Evolutionary conservation across 2,888 invertebrate species (phyloP).

Genomic region (Tromatobia lineatoria): DNA sequence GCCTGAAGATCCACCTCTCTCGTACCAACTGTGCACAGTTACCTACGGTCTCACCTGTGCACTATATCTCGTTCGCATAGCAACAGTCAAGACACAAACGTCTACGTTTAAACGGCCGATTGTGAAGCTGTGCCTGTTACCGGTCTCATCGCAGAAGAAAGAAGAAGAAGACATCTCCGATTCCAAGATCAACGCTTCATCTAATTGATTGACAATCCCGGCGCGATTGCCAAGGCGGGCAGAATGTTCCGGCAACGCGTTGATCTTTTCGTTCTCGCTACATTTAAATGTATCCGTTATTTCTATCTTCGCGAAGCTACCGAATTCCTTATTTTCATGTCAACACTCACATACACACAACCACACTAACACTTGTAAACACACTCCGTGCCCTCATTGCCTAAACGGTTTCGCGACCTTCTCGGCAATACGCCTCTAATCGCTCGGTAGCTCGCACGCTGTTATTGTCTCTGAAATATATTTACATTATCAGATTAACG

Average conservation of each 20-base stretch:
- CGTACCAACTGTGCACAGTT: constrained; percentile 13
- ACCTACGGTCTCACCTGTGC: neutral
- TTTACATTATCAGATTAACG: neutral
- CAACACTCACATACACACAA: neutral
- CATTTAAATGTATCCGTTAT: neutral
- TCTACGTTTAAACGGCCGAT: too few species aligned
- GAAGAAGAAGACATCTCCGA: constrained; percentile 1
- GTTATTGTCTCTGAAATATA: neutral
- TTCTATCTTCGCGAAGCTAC: neutral
- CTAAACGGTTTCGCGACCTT: neutral
- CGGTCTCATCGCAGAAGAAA: too few species aligned
- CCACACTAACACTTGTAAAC: neutral
- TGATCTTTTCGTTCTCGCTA: neutral
- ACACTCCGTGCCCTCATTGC: neutral
- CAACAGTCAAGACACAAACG: too few species aligned
- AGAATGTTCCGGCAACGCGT: constrained; percentile 5
- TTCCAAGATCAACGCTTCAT: constrained; percentile 8
- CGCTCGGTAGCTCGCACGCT: neutral
- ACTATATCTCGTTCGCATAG: neutral
- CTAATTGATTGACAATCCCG: too few species aligned
- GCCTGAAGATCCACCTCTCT: constrained; percentile 61
- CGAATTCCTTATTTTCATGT: neutral
- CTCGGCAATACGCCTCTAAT: neutral
- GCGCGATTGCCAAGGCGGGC: too few species aligned
- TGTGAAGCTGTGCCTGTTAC: too few species aligned